Conservation (phyloP, 2,797 vertebrate genomes). For the Nannoperca australis region DNA sequence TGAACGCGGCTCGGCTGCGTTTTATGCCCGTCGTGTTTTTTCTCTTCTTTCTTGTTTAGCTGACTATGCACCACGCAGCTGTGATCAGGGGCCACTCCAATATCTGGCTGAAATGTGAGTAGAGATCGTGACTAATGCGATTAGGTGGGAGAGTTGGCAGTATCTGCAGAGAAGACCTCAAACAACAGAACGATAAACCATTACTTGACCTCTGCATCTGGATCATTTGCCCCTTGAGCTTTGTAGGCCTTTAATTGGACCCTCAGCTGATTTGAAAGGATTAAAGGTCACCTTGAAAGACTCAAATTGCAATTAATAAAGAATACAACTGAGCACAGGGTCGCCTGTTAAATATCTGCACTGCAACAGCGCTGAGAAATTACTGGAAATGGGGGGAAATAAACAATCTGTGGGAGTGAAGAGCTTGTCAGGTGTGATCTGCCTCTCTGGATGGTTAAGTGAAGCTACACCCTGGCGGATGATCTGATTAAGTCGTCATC, state of each 20-base stretch:
- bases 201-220: conserved; percentile 43
- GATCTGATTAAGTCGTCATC: conserved; percentile 23
- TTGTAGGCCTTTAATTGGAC: not conserved
- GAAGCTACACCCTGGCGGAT: conserved; percentile 16
- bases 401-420: conserved; percentile 20
- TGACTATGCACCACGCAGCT: conserved; percentile 23
- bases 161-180: conserved; percentile 30
- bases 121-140: conserved; percentile 47
- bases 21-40: conserved; percentile 8
- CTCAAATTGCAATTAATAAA: conserved; percentile 38
- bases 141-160: conserved; percentile 39
- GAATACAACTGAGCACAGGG: not conserved
- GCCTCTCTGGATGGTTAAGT: conserved; percentile 21
- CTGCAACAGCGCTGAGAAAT: conserved; percentile 7
- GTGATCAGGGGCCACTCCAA: conserved; percentile 21
- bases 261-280: not conserved
- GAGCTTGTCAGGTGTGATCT: conserved; percentile 30
- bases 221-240: conserved; percentile 17
- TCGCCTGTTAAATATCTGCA: not conserved
- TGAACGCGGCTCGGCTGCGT: conserved; percentile 30
- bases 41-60: not conserved
- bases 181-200: conserved; percentile 32
- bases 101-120: conserved; percentile 39
- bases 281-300: conserved; percentile 78
- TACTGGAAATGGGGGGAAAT: conserved; percentile 9